Evolutionary conservation across 1,140 invertebrate genomes (phyloP).

Genomic region (Amphibalanus amphitrite): DNA sequence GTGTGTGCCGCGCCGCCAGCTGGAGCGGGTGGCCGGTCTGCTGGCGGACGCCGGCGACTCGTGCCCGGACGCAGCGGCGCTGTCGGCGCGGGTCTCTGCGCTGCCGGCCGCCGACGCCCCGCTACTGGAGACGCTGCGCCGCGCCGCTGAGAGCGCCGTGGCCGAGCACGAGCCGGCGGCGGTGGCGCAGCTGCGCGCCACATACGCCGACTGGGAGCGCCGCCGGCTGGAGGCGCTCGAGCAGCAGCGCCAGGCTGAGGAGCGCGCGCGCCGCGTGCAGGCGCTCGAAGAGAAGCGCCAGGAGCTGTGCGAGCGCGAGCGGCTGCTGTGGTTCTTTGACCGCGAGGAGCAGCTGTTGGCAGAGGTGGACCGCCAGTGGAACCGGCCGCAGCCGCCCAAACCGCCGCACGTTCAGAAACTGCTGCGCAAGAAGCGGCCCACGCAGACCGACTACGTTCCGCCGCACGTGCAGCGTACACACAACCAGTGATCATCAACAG

Average conservation of each 20-base stretch:
- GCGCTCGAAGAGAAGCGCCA: conserved; percentile 22
- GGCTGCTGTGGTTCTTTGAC: conserved; percentile 28
- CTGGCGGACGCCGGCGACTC: conserved; percentile 25
- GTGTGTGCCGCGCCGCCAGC: conserved; percentile 20
- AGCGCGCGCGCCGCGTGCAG: conserved; percentile 18
- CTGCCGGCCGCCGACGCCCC: conserved; percentile 5
- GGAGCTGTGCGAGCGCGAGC: conserved; percentile 23
- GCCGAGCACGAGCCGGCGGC: conserved; percentile 16
- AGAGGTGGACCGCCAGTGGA: too few relatives aligned
- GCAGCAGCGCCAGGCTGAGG: conserved; percentile 19
- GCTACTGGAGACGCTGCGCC: conserved; percentile 12
- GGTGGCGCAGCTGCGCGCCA: conserved; percentile 14
- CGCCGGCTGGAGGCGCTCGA: conserved; percentile 19
- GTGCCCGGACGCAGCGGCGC: background rate
- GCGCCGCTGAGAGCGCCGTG: conserved; percentile 15
- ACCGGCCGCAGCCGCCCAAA: too few relatives aligned
- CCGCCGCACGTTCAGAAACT: too few relatives aligned
- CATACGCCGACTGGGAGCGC: conserved; percentile 21
- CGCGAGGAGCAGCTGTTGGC: conserved; percentile 23
- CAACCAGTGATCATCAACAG: too few relatives aligned
- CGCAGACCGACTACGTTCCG: too few relatives aligned
- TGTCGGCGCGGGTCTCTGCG: conserved; percentile 5
- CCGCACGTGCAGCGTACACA: too few relatives aligned
- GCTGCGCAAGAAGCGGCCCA: too few relatives aligned
- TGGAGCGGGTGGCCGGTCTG: conserved; percentile 22